A percentile compares a stretch with the other conserved stretches of the same genome.
phyloP scores from a whole-genome alignment of 2,797 vertebrate genomes.

The Nannoperca obscura region DNA sequence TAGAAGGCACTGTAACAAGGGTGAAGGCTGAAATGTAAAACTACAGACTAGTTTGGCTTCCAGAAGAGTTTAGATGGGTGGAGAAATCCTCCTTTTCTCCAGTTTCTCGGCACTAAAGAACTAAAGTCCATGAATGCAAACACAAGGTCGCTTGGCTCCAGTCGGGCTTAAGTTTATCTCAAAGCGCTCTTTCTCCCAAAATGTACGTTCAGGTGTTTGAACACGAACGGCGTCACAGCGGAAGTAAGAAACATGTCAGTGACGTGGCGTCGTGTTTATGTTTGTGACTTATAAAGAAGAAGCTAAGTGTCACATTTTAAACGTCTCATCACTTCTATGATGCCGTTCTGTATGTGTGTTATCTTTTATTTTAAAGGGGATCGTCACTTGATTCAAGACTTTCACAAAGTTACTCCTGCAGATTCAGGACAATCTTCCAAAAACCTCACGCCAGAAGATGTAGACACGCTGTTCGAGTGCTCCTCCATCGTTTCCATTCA shows the following conservation, averaged over 20 bases:
- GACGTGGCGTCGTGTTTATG: constrained; percentile 6
- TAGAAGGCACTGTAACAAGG: constrained; percentile 71
- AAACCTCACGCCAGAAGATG: neutral
- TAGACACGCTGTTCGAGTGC: neutral
- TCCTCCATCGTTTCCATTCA: constrained; percentile 20
- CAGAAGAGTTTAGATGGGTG: neutral
- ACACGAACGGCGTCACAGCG: too few species aligned
- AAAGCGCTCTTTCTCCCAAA: neutral
- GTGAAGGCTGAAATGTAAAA: constrained; percentile 47
- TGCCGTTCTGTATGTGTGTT: constrained; percentile 18
- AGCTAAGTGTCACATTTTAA: constrained; percentile 12
- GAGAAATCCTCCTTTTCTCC: neutral
- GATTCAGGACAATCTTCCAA: constrained; percentile 32
- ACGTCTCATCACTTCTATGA: constrained; percentile 1
- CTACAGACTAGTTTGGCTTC: constrained; percentile 15
- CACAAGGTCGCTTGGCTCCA: neutral
- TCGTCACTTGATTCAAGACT: constrained; percentile 17
- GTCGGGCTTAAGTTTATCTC: neutral
- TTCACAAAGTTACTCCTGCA: constrained; percentile 32
- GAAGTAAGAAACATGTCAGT: too few species aligned
- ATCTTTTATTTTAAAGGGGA: constrained; percentile 7
- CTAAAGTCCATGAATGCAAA: constrained; percentile 14
- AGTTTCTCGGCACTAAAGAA: constrained; percentile 42
- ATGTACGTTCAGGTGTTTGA: too few species aligned
- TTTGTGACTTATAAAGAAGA: neutral